Base-by-base conservation (phyloP, 2,113 vertebrate genomes). In the Toxotes jaculatrix region DNA sequence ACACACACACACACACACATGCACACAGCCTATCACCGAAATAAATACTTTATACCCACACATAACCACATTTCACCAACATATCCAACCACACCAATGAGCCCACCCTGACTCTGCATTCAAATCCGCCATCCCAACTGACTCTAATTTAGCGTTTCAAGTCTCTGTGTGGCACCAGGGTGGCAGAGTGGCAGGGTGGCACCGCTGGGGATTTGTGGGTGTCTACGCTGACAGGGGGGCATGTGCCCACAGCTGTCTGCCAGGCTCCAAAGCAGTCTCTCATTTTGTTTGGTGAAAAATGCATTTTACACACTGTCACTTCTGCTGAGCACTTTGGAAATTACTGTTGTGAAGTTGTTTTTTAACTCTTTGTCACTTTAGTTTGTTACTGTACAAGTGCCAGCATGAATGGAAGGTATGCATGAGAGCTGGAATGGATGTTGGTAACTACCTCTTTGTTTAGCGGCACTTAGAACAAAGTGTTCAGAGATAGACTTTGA, bases 41-140 rank as follows among this genome's bases (percentile, higher is more conserved):
- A 82, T 89, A 88, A 89, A 92, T 91, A 86, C 88, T 87, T 88
- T 88, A 74, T 80, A 71, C 86, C 92, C 92, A 93, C 90, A 89
- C 84, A n/a, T 60, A 75, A 91, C 89, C 88, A 6, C 91, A 68
- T 74, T 83, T 89, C 67, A 73, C 90, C 90, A 93, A 91, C 90
- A 88, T 43, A 60, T 49, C 69, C 80, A 70, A 72, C 92, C 92
- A 87, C 92, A 93, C 84, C 90, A 90, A 79, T 80, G 76, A 87
- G 92, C 89, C 92, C 92, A 93, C 92, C 91, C 92, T 76, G 86
- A 85, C 67, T 88, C 79, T 90, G 80, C 68, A 77, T 87, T 88
- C 86, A 83, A 89, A 89, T 79, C 86, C 64, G 67, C 77, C 87
- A 47, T 76, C 83, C 49, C 72, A 12, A 83, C 81, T 71, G 60